Evolutionary conservation across 2,888 invertebrate genomes (phyloP).

Genomic region (Heteromyza rotundicornis): DNA sequence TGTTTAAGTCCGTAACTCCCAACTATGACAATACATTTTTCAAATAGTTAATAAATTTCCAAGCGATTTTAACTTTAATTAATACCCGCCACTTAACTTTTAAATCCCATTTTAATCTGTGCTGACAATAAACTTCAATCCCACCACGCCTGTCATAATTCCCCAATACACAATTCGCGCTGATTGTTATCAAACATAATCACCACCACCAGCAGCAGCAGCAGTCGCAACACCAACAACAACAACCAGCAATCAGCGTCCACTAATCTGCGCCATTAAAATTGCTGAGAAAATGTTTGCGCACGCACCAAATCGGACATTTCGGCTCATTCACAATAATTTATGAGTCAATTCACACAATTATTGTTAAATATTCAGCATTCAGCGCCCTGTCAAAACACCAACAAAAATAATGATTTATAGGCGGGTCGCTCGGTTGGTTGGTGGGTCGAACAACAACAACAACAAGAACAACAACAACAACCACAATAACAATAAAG

Average conservation of each 20-base stretch:
- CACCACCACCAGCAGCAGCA: background rate
- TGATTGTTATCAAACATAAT: background rate
- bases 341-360: constrained; percentile 59
- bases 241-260: background rate
- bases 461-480: constrained; percentile 25
- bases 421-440: background rate
- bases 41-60: too few species aligned
- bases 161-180: background rate
- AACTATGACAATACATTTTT: too few species aligned
- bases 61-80: too few species aligned
- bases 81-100: too few species aligned
- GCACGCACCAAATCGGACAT: background rate
- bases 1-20: too few species aligned
- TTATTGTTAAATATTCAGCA: constrained; percentile 59
- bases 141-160: background rate
- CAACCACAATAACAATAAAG: constrained; percentile 24
- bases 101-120: too few species aligned
- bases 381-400: constrained; percentile 57
- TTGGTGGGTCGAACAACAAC: background rate
- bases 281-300: background rate
- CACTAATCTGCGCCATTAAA: constrained; percentile 6
- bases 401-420: constrained; percentile 19
- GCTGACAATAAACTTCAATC: too few species aligned
- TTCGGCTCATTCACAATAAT: constrained; percentile 37
- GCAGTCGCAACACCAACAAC: background rate